phyloP scores from a whole-genome alignment of 37 sponge, comb jelly and placozoan genomes.

The Cliona cf. orientalis region DNA sequence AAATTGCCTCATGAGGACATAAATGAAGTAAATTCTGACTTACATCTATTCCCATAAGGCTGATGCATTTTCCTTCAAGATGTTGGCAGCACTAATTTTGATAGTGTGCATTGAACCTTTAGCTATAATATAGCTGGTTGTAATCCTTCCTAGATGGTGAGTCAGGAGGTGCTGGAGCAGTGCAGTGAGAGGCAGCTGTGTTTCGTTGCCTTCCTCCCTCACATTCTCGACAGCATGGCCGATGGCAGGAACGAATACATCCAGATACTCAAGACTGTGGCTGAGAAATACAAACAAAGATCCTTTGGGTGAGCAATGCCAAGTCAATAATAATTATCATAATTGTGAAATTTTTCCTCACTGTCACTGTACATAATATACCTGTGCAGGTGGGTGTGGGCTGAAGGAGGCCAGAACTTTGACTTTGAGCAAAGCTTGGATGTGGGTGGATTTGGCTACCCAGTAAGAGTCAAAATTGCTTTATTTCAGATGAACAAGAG shows the following conservation, averaged over 20 bases:
- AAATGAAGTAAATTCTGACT: too few relatives aligned
- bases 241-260: conserved; percentile 77
- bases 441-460: conserved; percentile 98
- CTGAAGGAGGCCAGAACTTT: conserved; percentile 74
- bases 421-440: conserved; percentile 83
- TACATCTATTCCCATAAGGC: too few relatives aligned
- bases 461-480: conserved; percentile 45
- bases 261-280: conserved; percentile 36
- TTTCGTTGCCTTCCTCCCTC: conserved; percentile 88
- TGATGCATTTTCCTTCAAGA: too few relatives aligned
- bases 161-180: conserved; percentile 74
- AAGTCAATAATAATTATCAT: not conserved
- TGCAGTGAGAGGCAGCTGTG: conserved; percentile 91
- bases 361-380: not conserved
- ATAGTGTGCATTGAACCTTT: not conserved
- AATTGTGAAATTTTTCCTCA: not conserved
- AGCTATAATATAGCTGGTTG: not conserved
- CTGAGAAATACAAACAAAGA: conserved; percentile 90
- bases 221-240: conserved; percentile 95
- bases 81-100: too few relatives aligned
- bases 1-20: too few relatives aligned
- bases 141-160: conserved; percentile 60
- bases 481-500: not conserved
- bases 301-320: conserved; percentile 78
- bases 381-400: conserved; percentile 90